Evolutionary conservation across 2,797 vertebrate genomes (phyloP), one percentile per base, ranked within the genome.

Genomic region (Muscicapa striata): DNA sequence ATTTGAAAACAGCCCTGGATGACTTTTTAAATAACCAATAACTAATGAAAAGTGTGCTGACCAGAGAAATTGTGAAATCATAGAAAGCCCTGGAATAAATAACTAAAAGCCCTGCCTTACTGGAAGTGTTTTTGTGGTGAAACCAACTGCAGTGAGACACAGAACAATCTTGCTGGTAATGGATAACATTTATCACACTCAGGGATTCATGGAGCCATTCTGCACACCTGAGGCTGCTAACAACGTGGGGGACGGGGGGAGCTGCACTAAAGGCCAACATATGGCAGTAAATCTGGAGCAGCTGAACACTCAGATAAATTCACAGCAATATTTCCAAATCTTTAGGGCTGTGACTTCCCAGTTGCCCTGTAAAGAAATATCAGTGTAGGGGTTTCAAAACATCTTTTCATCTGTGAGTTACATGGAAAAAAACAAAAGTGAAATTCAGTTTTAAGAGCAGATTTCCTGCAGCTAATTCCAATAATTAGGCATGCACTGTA

Each of bases 231-330:
- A 93, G 84, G 89, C 92, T 77, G 88, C 73, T 90, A 87, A 87
- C 68, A 64, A 69, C 26, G 11, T 74, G 75, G 63, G 63, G 90
- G 52, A 59, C 0, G 0, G 41, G 40, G 51, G 74, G 74, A 89
- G 86, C 89, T 91, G 43, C 79, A 43, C 36, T 81, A 92, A 96
- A 97, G 87, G 90, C 78, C 85, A 94, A 74, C 94, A 86, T 67
- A 79, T 85, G 85, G 85, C 91, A 89, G 77, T 89, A 96, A 96
- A 97, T 95, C 87, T 93, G 94, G 70, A 91, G 30, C 13, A 82
- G 85, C 63, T 93, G 86, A 95, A 89, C 48, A 27, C 36, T n/a
- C 59, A 57, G 90, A 95, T 87, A 92, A 95, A 92, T 74, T 84
- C 78, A 51, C 36, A 20, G 72, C 40, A 84, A 90, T 92, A 94